Percentiles rank a stretch among this genome's conserved stretches.
These are phyloP conservation scores for Trachymyrmex septentrionalis DNA, from an alignment of 1,140 invertebrate genomes.

Conservation along the genomic window DNA sequence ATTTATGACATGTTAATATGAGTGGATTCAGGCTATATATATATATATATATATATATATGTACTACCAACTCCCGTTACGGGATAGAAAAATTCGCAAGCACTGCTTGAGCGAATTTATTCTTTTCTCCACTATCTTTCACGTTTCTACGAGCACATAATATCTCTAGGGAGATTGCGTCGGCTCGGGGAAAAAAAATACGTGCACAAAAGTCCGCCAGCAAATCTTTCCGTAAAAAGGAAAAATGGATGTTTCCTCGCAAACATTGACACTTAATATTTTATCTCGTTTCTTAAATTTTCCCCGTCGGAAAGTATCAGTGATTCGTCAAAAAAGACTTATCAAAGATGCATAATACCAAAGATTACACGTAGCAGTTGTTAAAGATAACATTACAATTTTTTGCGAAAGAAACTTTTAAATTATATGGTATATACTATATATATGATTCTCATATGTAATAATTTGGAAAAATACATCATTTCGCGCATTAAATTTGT, in stretches of 20 bases:
- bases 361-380: background rate
- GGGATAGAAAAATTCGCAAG: slow-evolving; percentile 30
- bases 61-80: slow-evolving; percentile 18
- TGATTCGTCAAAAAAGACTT: background rate
- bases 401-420: background rate
- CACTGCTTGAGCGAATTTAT: slow-evolving; percentile 32
- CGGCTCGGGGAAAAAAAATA: slow-evolving; percentile 23
- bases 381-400: background rate
- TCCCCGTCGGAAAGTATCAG: background rate
- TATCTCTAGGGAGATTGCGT: slow-evolving; percentile 25
- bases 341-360: background rate
- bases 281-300: background rate
- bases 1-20: slow-evolving; percentile 29
- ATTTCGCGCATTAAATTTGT: background rate
- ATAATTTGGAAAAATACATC: background rate
- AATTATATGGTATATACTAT: background rate
- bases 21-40: slow-evolving; percentile 4
- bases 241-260: slow-evolving; percentile 6
- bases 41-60: too few species aligned
- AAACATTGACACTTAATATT: slow-evolving; percentile 28
- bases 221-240: slow-evolving; percentile 14
- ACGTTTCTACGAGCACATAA: slow-evolving; percentile 16
- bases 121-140: slow-evolving; percentile 44
- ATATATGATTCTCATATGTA: background rate
- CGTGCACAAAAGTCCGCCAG: slow-evolving; percentile 20